Evolutionary conservation across 2,113 vertebrate genomes (phyloP).

Genomic region (Taxidea taxus): DNA sequence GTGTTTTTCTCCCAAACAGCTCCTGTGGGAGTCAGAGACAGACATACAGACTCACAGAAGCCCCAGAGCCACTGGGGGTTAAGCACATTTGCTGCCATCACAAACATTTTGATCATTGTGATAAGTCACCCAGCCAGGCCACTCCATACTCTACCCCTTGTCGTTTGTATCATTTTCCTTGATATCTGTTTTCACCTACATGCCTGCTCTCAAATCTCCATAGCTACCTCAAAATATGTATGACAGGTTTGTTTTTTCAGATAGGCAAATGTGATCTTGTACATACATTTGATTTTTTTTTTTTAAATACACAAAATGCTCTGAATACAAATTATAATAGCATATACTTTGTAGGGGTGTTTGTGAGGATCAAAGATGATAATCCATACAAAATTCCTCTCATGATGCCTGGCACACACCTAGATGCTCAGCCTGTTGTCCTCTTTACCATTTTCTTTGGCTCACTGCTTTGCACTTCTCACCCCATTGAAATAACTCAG

Average conservation of each 20-base stretch:
- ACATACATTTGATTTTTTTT: slow-evolving; percentile 17
- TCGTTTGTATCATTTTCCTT: slow-evolving; percentile 20
- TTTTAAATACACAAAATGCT: background rate
- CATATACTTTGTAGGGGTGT: background rate
- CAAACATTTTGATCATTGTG: background rate
- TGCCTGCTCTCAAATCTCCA: slow-evolving; percentile 48
- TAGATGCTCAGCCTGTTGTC: background rate
- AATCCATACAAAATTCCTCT: background rate
- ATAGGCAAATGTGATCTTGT: slow-evolving; percentile 41
- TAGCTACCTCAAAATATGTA: slow-evolving; percentile 60
- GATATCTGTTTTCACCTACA: slow-evolving; percentile 52
- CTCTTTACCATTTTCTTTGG: background rate
- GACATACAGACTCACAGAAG: background rate
- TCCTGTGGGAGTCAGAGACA: background rate
- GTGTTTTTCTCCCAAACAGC: background rate
- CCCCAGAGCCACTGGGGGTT: background rate
- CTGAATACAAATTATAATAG: background rate
- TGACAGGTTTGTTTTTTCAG: slow-evolving; percentile 37
- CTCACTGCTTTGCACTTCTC: background rate
- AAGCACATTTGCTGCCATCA: background rate
- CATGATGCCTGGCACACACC: background rate
- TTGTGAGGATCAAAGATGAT: background rate
- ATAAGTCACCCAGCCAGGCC: background rate
- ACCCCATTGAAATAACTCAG: background rate
- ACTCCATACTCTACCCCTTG: background rate